Conservation (phyloP, 2,888 invertebrate genomes). For the Exephanes ischioxanthus region DNA sequence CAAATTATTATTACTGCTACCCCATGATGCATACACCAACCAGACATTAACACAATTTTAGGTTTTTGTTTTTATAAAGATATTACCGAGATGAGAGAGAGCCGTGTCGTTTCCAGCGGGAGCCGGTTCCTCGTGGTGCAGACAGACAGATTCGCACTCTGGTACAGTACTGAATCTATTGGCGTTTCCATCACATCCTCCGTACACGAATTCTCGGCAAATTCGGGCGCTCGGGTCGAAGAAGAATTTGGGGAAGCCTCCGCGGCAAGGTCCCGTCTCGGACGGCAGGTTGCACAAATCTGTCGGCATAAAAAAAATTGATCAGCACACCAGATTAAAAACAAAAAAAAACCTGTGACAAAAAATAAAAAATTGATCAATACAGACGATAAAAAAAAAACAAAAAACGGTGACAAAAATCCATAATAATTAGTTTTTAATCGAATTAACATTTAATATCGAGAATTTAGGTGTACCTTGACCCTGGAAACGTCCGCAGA, state of each 20-base stretch:
- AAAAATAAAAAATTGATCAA: not conserved
- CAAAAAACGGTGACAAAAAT: not conserved
- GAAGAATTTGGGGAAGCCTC: slow-evolving; percentile 89
- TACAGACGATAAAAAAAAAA: slow-evolving; percentile 38
- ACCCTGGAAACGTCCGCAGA: slow-evolving; percentile 90
- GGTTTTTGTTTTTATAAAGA: not conserved
- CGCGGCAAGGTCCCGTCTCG: slow-evolving; percentile 91
- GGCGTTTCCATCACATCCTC: slow-evolving; percentile 94
- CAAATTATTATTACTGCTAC: too few species aligned
- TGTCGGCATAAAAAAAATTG: slow-evolving; percentile 78
- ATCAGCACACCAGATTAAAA: slow-evolving; percentile 21
- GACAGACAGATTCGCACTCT: slow-evolving; percentile 91
- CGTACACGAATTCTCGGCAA: slow-evolving; percentile 91
- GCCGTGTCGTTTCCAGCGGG: slow-evolving; percentile 83
- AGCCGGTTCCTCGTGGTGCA: slow-evolving; percentile 87
- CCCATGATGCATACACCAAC: too few species aligned
- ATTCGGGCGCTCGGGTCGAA: slow-evolving; percentile 88
- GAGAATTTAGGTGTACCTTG: slow-evolving; percentile 86
- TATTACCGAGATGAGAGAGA: slow-evolving; percentile 81
- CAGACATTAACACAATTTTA: too few species aligned
- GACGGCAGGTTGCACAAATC: slow-evolving; percentile 90
- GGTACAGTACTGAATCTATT: slow-evolving; percentile 92
- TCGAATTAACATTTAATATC: not conserved
- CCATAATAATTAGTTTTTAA: not conserved
- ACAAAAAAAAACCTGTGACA: not conserved